Evolutionary conservation across 2,888 invertebrate genomes (phyloP), one percentile per base, ranked within the genome.

Genomic region (Mallateleia sp.): DNA sequence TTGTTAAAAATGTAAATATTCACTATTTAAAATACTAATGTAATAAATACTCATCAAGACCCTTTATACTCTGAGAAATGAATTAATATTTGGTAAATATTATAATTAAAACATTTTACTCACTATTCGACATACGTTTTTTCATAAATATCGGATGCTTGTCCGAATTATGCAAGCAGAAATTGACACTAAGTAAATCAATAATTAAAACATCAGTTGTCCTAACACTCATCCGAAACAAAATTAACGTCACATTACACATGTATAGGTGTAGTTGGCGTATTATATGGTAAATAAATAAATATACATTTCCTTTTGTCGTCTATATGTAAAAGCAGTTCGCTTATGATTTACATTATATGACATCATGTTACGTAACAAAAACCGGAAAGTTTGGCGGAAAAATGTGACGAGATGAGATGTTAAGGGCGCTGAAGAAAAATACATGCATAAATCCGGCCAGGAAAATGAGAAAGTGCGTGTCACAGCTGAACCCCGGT

Each of bases 401-500:
- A 42, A 62, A 80, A 81, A 72, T 62, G 62, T 64, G 38, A 52
- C 64, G 38, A 74, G 50, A 45, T 64, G 71, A 72, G 56, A 81
- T 47, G 50, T 56, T 67, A 67, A 81, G 15, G 56, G 54, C 15
- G 24, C 32, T 42, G 42, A 42, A 50, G 34, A 58, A 67, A 75
- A 81, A 67, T 66, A 9, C 74, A 56, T 28, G 60, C n/a, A 67
- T 60, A 82, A 75, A 82, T 74, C 47, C 54, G 22, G 50, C 25
- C 72, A 60, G 54, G 69, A 77, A 81, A 80, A 88, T 79, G 85
- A 79, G 56, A 77, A 74, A 81, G 74, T 58, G 74, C 79, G 74
- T 58, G 67, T 67, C 69, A 64, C 72, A 71, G 20, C 69, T 50
- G 45, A 81, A 58, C 38, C 47, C 22, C 32, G 20, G 47, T 67